Evolutionary conservation across 2,113 vertebrate genomes (phyloP).

Genomic region (Pseudolaguvia tuberculata): DNA sequence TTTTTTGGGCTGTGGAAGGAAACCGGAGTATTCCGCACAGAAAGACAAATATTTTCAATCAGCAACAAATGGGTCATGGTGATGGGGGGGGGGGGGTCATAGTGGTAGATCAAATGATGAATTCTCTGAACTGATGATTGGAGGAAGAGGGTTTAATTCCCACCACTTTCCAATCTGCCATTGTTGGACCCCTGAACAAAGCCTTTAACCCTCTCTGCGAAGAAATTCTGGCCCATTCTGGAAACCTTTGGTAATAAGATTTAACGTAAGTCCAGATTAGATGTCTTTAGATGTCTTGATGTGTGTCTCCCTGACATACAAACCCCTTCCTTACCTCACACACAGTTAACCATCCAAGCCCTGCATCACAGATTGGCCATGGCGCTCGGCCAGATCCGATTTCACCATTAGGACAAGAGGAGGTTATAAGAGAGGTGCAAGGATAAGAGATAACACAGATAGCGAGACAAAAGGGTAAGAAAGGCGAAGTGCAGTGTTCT

Average conservation of each 20-base stretch:
- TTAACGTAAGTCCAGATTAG: no score
- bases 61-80: background rate
- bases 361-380: conserved; percentile 53
- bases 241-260: background rate
- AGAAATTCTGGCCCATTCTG: no score
- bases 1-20: no score
- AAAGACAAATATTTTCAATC: background rate
- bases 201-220: no score
- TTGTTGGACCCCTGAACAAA: no score
- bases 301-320: background rate
- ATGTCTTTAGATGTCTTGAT: background rate
- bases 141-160: no score
- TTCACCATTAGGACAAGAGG: conserved; percentile 72
- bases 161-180: no score
- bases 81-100: no score
- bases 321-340: conserved; percentile 54
- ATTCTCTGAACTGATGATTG: no score
- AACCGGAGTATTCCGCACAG: no score
- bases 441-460: conserved; percentile 36
- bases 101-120: no score
- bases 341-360: conserved; percentile 34
- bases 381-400: conserved; percentile 74
- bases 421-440: conserved; percentile 68
- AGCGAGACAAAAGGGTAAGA: conserved; percentile 28
- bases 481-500: conserved; percentile 19